phyloP scores from a whole-genome alignment of 2,888 invertebrate genomes.

The Plutella xylostella region DNA sequence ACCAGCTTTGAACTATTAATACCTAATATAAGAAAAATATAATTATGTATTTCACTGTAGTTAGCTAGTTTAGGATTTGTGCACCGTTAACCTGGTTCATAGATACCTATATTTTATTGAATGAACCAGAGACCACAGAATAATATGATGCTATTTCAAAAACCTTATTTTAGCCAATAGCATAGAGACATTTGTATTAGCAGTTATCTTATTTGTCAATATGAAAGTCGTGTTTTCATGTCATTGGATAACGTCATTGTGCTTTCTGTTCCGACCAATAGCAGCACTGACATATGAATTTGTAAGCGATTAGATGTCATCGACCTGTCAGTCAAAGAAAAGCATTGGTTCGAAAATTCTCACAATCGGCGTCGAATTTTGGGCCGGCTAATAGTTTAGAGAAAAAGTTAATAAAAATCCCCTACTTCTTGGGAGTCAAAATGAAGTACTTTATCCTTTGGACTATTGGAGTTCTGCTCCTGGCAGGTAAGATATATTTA shows the following conservation, averaged over 20 bases:
- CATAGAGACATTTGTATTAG: slow-evolving; percentile 32
- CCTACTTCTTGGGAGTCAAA: slow-evolving; percentile 14
- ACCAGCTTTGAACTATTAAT: too few relatives aligned
- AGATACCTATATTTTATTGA: too few relatives aligned
- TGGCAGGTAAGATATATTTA: slow-evolving; percentile 60
- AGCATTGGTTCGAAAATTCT: neutral
- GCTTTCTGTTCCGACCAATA: slow-evolving; percentile 1
- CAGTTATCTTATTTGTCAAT: slow-evolving; percentile 32
- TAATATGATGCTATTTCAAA: neutral
- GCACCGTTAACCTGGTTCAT: too few relatives aligned
- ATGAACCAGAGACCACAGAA: neutral
- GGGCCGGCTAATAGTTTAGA: neutral
- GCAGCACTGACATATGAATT: neutral
- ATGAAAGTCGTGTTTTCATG: slow-evolving; percentile 31
- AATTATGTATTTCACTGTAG: too few relatives aligned
- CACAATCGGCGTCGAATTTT: neutral
- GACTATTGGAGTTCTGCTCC: slow-evolving; percentile 42
- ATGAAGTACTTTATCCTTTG: slow-evolving; percentile 55
- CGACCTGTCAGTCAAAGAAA: neutral
- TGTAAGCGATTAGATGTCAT: neutral
- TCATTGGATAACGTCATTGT: slow-evolving; percentile 26
- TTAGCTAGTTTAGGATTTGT: too few relatives aligned
- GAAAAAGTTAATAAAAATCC: neutral
- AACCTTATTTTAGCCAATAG: slow-evolving; percentile 32
- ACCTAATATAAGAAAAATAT: too few relatives aligned